These are phyloP conservation scores for Simalia tracyae DNA, from an alignment of 2,797 vertebrate genomes.

Conservation along the genomic window DNA sequence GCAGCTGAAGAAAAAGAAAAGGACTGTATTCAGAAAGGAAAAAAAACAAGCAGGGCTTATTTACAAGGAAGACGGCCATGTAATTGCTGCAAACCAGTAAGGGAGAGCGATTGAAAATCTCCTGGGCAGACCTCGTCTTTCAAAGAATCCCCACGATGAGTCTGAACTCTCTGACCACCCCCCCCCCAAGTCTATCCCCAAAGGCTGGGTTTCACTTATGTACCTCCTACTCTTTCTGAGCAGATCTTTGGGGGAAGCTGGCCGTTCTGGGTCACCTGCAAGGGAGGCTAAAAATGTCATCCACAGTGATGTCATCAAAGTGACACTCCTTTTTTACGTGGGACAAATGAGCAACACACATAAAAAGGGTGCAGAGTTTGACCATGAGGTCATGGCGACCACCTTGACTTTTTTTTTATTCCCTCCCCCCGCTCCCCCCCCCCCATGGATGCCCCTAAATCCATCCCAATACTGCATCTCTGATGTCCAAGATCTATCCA, in stretches of 20 bases:
- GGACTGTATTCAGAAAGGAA: not conserved
- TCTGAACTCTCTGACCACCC: not conserved
- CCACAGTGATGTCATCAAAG: not conserved
- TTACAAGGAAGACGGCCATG: not conserved
- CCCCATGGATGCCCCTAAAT: not conserved
- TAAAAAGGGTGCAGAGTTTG: not conserved
- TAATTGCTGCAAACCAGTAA: not conserved
- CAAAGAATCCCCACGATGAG: not conserved
- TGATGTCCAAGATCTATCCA: not conserved
- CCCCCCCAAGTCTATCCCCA: not conserved
- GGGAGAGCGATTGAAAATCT: not conserved
- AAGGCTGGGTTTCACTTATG: not conserved
- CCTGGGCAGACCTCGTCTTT: not conserved
- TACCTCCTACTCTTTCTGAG: not conserved
- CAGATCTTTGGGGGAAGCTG: not conserved
- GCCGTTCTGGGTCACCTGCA: not conserved
- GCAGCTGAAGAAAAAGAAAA: not conserved
- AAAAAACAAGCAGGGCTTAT: not conserved
- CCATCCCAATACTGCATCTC: not conserved
- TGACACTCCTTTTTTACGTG: not conserved
- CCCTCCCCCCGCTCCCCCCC: not conserved
- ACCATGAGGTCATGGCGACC: not conserved
- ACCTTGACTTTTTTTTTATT: not conserved
- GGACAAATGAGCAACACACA: not conserved
- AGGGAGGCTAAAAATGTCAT: not conserved